A percentile compares a stretch with the other conserved stretches of the same genome.
These are phyloP conservation scores for Castor canadensis DNA, from an alignment of 2,113 vertebrate genomes.

Conservation along the genomic window DNA sequence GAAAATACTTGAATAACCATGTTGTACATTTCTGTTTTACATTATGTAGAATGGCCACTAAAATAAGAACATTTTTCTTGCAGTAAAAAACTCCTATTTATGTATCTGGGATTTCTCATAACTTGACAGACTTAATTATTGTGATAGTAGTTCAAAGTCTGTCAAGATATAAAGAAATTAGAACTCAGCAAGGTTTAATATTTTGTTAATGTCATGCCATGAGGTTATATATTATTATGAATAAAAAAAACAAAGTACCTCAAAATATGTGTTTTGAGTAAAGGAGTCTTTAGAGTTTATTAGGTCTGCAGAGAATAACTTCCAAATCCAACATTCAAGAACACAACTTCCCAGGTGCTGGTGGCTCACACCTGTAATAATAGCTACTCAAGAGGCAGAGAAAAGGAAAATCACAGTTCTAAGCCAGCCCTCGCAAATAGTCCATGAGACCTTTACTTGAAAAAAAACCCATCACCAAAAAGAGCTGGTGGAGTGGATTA, in stretches of 20 bases:
- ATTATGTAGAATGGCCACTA: neutral
- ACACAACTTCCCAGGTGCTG: no score
- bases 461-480: no score
- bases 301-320: neutral
- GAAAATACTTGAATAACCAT: neutral
- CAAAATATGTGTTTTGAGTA: neutral
- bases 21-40: neutral
- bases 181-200: neutral
- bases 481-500: no score
- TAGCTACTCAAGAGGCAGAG: no score
- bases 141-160: neutral
- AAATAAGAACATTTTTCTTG: neutral
- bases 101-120: neutral
- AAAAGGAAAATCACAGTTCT: no score
- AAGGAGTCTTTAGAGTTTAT: neutral
- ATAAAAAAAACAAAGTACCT: neutral
- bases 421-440: no score
- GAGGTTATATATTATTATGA: neutral
- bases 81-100: neutral
- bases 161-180: neutral
- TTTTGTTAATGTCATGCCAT: neutral
- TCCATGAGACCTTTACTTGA: no score
- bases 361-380: no score
- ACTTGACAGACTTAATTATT: neutral
- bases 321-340: neutral